Percentiles rank a stretch among this genome's conserved stretches.
phyloP scores from a whole-genome alignment of 2,113 vertebrate species.

The Merops nubicus region DNA sequence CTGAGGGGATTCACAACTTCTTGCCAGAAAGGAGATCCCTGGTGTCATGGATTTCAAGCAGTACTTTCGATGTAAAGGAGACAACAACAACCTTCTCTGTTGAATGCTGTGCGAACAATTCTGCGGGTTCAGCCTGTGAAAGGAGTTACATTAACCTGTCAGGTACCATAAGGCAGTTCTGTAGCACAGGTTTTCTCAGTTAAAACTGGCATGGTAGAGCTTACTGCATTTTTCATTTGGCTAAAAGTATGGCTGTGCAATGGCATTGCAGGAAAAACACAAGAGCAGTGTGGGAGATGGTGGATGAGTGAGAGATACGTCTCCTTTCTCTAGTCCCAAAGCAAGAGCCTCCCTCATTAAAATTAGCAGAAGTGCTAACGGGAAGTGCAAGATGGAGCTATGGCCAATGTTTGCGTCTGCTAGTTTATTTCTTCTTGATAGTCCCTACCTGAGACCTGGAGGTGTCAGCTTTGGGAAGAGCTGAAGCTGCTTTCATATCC shows the following conservation, averaged over 20 bases:
- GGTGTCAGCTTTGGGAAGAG: not conserved
- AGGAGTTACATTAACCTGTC: constrained; percentile 56
- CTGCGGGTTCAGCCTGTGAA: constrained; percentile 72
- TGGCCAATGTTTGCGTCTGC: not conserved
- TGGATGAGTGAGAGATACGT: not conserved
- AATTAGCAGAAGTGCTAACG: not conserved
- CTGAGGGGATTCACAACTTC: constrained; percentile 65
- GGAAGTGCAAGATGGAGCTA: not conserved
- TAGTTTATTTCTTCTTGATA: not conserved
- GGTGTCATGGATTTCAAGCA: constrained; percentile 77
- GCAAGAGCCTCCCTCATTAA: not conserved
- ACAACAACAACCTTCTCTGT: constrained; percentile 6
- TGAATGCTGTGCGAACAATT: constrained; percentile 83
- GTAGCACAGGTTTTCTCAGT: not conserved
- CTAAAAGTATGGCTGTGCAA: not conserved
- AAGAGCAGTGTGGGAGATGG: not conserved
- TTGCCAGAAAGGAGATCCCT: constrained; percentile 46
- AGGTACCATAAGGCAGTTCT: constrained; percentile 46
- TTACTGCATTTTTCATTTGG: not conserved
- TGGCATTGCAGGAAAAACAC: not conserved
- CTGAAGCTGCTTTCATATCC: not conserved
- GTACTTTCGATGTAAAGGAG: constrained; percentile 47
- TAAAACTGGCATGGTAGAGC: not conserved
- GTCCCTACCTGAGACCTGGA: not conserved
- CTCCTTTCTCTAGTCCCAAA: not conserved